Percentiles rank a stretch among this genome's conserved stretches.
Conservation (phyloP, 2,888 invertebrate species). For the Zeuzera pyrina region DNA sequence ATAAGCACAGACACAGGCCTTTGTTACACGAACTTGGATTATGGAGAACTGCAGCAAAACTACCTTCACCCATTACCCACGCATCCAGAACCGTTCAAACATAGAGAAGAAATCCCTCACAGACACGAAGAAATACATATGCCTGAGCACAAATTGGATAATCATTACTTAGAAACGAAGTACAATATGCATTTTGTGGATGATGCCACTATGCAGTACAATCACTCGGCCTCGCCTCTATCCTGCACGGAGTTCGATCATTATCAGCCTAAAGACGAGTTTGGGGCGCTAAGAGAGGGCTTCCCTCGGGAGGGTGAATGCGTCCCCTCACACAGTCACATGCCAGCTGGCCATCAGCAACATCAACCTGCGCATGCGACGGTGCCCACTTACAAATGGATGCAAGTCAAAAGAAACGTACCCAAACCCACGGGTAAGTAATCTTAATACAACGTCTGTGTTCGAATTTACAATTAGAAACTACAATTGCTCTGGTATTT, state of each 20-base stretch:
- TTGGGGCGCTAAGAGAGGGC: conserved; percentile 48
- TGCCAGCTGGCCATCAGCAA: conserved; percentile 40
- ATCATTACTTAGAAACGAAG: conserved; percentile 66
- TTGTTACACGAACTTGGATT: conserved; percentile 92
- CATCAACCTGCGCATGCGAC: conserved; percentile 71
- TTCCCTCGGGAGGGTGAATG: conserved; percentile 48
- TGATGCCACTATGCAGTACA: conserved; percentile 55
- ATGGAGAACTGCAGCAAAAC: conserved; percentile 66
- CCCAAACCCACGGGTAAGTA: conserved; percentile 94
- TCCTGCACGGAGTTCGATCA: conserved; percentile 75
- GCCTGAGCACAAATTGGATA: conserved; percentile 59
- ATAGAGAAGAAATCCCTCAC: conserved; percentile 68
- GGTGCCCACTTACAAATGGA: conserved; percentile 97
- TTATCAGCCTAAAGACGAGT: conserved; percentile 77
- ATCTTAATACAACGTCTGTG: too few relatives aligned
- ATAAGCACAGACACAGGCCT: conserved; percentile 90
- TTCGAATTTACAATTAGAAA: too few relatives aligned
- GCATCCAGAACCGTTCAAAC: conserved; percentile 64
- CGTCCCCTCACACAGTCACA: conserved; percentile 40
- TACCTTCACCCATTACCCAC: conserved; percentile 71
- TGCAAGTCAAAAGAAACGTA: conserved; percentile 98
- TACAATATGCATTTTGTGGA: conserved; percentile 69
- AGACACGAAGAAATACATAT: conserved; percentile 62
- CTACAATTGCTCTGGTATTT: too few relatives aligned
- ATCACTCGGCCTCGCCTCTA: conserved; percentile 53